phyloP scores from a whole-genome alignment of 2,888 invertebrate species.

The Caenorhabditis zanzibari region DNA sequence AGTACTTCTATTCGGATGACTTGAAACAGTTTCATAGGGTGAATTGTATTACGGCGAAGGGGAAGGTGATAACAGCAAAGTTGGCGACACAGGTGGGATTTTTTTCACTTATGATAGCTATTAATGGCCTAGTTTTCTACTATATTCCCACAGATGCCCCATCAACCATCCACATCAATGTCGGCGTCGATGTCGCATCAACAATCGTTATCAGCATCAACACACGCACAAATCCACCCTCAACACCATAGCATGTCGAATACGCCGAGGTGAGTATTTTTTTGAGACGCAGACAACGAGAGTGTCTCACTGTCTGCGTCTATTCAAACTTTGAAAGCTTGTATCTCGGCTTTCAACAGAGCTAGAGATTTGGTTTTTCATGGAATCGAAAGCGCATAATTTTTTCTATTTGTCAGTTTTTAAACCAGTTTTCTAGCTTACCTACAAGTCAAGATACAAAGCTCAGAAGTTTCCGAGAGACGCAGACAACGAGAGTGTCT shows the following conservation, averaged over 20 bases:
- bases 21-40: conserved; percentile 82
- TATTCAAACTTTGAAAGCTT: neutral
- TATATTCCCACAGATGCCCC: conserved; percentile 35
- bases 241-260: conserved; percentile 64
- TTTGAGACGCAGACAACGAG: neutral
- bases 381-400: too few relatives aligned
- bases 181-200: conserved; percentile 54
- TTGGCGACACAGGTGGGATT: conserved; percentile 62
- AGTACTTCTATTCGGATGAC: conserved; percentile 83
- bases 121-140: neutral
- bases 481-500: conserved; percentile 18
- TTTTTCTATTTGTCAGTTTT: too few relatives aligned
- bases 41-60: conserved; percentile 81
- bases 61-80: conserved; percentile 76
- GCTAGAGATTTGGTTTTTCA: too few relatives aligned
- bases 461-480: too few relatives aligned
- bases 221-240: conserved; percentile 59
- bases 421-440: too few relatives aligned
- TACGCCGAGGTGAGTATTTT: conserved; percentile 46
- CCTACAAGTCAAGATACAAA: too few relatives aligned
- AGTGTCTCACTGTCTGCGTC: neutral
- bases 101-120: neutral
- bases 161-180: conserved; percentile 61
- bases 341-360: too few relatives aligned
- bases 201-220: conserved; percentile 48